Base-by-base conservation (phyloP, 2,797 vertebrate genomes). In the Helostoma temminkii region DNA sequence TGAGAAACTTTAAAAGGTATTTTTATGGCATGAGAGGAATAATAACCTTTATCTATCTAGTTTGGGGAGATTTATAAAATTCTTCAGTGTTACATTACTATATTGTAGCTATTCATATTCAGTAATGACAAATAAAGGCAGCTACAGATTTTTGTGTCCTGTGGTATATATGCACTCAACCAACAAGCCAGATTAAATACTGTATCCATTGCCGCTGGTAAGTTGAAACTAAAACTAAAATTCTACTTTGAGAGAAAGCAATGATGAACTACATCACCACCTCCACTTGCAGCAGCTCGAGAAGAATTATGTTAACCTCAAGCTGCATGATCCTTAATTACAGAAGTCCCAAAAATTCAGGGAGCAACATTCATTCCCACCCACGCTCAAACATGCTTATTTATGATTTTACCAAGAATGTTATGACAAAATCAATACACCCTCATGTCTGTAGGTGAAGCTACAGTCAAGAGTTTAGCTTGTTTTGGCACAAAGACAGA, bases 61-160 rank as follows among this genome's bases (percentile, higher is more conserved):
- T n/a, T n/a, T n/a, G n/a, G n/a, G n/a, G n/a, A n/a, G n/a, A n/a
- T n/a, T n/a, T n/a, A 57, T 59, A 56, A 63, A 80, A 81, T 74
- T 80, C 76, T 69, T 52, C 54, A 58, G 61, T 53, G 56, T 48
- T 70, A 52, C 43, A 56, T 71, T 52, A 32, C 21, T 67, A 39
- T 42, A 62, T 22, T 50, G 5, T 1, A 55, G 10, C 15, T 42
- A 50, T 43, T 24, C 19, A 47, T 12, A 16, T 7, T 19, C 15
- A 30, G 5, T 52, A 28, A 25, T 39, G 43, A 45, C 34, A 54
- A 57, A 74, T 67, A 3, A 60, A 41, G 28, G 19, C 45, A 47
- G 39, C 1, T 32, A 32, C 36, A 37, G 36, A 12, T 24, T 9
- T 10, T 32, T 32, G 6, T 49, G 24, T 12, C 19, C 25, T 49